phyloP scores from a whole-genome alignment of 2,888 invertebrate species.

The Rhimphoctona megacephalus region DNA sequence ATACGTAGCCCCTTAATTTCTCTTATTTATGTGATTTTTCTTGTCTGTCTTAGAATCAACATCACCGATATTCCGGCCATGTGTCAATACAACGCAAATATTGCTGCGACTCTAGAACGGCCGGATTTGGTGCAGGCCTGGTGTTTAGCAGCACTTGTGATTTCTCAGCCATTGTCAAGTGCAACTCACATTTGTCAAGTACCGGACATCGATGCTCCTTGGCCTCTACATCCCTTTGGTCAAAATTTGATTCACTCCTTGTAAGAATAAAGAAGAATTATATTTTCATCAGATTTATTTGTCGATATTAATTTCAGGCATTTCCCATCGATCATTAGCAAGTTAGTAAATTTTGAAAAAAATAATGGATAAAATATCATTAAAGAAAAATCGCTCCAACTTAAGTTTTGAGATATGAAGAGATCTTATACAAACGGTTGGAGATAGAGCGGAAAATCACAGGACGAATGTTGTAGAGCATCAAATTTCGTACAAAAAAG shows the following conservation, averaged over 20 bases:
- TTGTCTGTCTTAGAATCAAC: slow-evolving; percentile 76
- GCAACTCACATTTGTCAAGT: slow-evolving; percentile 76
- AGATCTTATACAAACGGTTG: not conserved
- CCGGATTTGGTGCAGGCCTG: slow-evolving; percentile 95
- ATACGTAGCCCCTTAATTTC: not conserved
- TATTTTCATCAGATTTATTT: not conserved
- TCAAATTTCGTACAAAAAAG: not conserved
- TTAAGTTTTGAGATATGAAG: not conserved
- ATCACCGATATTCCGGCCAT: slow-evolving; percentile 86
- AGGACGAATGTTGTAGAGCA: not conserved
- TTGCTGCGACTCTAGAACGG: slow-evolving; percentile 91
- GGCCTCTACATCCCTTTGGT: slow-evolving; percentile 95
- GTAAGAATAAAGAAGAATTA: slow-evolving; percentile 86
- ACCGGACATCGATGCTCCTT: slow-evolving; percentile 87
- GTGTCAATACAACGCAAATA: slow-evolving; percentile 92
- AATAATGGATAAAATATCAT: no score
- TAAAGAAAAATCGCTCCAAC: not conserved
- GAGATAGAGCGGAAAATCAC: not conserved
- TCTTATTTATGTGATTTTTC: not conserved
- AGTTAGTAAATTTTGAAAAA: no score
- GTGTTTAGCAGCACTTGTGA: slow-evolving; percentile 92
- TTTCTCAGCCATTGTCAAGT: slow-evolving; percentile 79
- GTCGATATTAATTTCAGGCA: not conserved
- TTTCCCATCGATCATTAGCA: no score
- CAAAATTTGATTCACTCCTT: slow-evolving; percentile 93